Evolutionary conservation across 1,140 invertebrate genomes (phyloP).

Genomic region (Saccostrea echinata): DNA sequence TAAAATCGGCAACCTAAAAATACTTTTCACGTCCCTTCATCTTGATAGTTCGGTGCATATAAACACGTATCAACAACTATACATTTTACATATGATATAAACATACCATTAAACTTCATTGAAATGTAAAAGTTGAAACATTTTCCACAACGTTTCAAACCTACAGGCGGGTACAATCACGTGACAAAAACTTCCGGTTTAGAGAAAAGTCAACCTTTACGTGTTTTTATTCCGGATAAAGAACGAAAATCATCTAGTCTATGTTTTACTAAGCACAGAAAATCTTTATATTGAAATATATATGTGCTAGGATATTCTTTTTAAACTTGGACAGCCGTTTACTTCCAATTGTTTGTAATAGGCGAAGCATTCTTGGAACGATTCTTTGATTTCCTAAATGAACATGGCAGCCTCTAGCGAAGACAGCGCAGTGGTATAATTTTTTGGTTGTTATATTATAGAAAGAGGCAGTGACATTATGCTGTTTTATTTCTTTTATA

Average conservation of each 20-base stretch:
- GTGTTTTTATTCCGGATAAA: not conserved
- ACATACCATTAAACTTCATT: not conserved
- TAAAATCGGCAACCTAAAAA: not conserved
- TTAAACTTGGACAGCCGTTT: not conserved
- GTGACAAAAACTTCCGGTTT: slow-evolving; percentile 31
- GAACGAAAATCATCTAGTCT: not conserved
- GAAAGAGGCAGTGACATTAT: not conserved
- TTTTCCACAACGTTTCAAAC: not conserved
- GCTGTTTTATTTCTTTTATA: not conserved
- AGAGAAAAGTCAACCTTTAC: not conserved
- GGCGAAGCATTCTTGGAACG: not conserved
- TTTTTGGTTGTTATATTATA: not conserved
- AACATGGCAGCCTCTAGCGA: slow-evolving; percentile 11
- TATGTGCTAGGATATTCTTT: too few relatives aligned
- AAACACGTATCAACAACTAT: not conserved
- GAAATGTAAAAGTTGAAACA: not conserved
- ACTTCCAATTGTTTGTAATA: not conserved
- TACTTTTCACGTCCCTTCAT: not conserved
- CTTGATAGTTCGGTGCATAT: not conserved
- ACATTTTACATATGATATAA: not conserved
- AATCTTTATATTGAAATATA: not conserved
- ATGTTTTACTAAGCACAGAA: not conserved
- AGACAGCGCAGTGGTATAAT: slow-evolving; percentile 9
- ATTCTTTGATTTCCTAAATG: not conserved
- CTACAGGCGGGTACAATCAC: slow-evolving; percentile 18